phyloP scores from a whole-genome alignment of 2,888 invertebrate species.

The Eupithecia tripunctaria region DNA sequence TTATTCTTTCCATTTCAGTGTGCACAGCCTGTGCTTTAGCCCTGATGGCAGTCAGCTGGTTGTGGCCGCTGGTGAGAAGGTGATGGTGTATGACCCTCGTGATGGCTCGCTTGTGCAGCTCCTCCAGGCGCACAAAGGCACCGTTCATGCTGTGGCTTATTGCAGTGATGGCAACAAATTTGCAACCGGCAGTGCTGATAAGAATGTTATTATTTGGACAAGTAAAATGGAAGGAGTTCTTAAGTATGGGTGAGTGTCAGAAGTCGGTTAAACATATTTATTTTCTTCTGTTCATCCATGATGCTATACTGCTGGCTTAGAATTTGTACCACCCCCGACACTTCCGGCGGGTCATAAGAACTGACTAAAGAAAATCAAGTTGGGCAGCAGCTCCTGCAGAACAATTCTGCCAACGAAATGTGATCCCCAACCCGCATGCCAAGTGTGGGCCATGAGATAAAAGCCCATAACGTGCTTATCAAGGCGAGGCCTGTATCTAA shows the following conservation, averaged over 20 bases:
- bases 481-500: no score
- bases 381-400: no score
- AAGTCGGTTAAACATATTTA: not conserved
- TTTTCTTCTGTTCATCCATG: not conserved
- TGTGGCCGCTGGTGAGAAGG: constrained; percentile 96
- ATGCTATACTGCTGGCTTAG: no score
- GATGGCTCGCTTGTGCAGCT: constrained; percentile 96
- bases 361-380: no score
- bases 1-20: constrained; percentile 81
- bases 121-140: constrained; percentile 97
- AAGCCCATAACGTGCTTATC: no score
- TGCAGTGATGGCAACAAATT: constrained; percentile 97
- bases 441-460: no score
- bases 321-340: no score
- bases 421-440: no score
- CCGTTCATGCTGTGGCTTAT: constrained; percentile 96
- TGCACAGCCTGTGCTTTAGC: constrained; percentile 97
- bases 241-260: constrained; percentile 93
- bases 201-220: constrained; percentile 99
- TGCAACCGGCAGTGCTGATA: constrained; percentile 98
- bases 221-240: constrained; percentile 97
- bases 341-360: no score
- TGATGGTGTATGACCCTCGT: constrained; percentile 96
- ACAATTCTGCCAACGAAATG: no score
- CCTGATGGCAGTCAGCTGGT: constrained; percentile 97